Evolutionary conservation across 2,888 invertebrate genomes (phyloP), one percentile per base, ranked within the genome.

Genomic region (Xanthia icteritia): DNA sequence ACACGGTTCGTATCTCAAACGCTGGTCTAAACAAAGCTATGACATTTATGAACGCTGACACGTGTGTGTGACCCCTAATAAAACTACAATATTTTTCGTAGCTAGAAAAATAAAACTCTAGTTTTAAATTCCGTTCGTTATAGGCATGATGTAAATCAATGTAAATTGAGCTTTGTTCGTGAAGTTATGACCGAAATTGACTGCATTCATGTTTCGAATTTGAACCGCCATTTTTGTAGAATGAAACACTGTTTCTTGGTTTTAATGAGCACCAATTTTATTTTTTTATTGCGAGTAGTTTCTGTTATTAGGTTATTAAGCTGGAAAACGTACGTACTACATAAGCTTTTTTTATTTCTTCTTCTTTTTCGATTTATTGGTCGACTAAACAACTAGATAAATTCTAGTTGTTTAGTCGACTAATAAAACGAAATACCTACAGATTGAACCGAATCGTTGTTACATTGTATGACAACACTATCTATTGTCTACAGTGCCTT

Each of bases 1-100:
- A 94, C 93, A 94, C 92, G 91, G 89, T 90, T 89, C 89, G 86
- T 93, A 95, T 94, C 93, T 93, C 87, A 86, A 89, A 86, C 92
- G 90, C 91, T 67, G 31, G 81, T 82, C 88, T 89, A 90, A 91
- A 93, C 91, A 92, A 91, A 92, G 91, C 90, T 90, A 83, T 92
- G 93, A 93, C 93, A 92, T 93, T 94, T 95, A 95, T 93, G 93
- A 94, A 93, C 91, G 92, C 92, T 89, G 92, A 92, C 92, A 93
- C 89, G 83, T 83, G 82, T 87, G 85, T 87, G 82, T 91, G 91
- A 91, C 90, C 90, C 89, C 86, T 85, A 90, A 69, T 91, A 89
- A 89, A 90, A 82, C 64, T 74, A 39, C 5, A n/a, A 20, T 4
- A 65, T 76, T 76, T 80, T 75, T 73, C 11, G 5, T 36, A 66